phyloP scores from a whole-genome alignment of 2,113 vertebrate genomes.

The Pluvialis apricaria region DNA sequence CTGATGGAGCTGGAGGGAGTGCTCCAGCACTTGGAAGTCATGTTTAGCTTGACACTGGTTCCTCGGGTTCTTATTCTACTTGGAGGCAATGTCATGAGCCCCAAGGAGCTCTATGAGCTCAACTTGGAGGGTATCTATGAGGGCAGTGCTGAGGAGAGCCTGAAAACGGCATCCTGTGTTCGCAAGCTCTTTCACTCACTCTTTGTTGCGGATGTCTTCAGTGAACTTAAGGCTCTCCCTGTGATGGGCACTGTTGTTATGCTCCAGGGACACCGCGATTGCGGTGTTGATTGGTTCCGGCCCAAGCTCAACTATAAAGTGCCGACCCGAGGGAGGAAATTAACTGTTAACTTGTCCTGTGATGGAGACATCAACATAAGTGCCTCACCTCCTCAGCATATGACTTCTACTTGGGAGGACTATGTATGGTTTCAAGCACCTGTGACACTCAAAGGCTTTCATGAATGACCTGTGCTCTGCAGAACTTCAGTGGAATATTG shows the following conservation, averaged over 20 bases:
- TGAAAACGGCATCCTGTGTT: constrained; percentile 80
- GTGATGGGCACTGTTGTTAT: constrained; percentile 82
- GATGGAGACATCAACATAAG: constrained; percentile 28
- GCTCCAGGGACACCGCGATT: constrained; percentile 85
- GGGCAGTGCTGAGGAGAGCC: constrained; percentile 70
- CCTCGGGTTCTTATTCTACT: constrained; percentile 91
- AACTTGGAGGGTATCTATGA: constrained; percentile 83
- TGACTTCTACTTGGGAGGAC: constrained; percentile 66
- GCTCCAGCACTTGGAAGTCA: constrained; percentile 81
- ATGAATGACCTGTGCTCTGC: constrained; percentile 52
- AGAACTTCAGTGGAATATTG: not conserved
- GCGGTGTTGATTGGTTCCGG: constrained; percentile 88
- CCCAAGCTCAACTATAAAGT: constrained; percentile 91
- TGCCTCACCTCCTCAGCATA: not conserved
- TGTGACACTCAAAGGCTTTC: constrained; percentile 85
- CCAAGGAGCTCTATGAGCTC: constrained; percentile 92
- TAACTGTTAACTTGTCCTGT: constrained; percentile 81
- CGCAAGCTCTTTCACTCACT: constrained; percentile 89
- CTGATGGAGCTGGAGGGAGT: constrained; percentile 85
- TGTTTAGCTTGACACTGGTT: constrained; percentile 86
- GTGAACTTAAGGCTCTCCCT: constrained; percentile 80
- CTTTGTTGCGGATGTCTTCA: constrained; percentile 90
- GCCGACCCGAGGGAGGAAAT: constrained; percentile 81
- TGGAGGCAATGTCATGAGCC: constrained; percentile 83
- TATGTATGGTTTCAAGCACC: constrained; percentile 97